phyloP scores from a whole-genome alignment of 2,797 vertebrate genomes.

The Enteromius anoplus region DNA sequence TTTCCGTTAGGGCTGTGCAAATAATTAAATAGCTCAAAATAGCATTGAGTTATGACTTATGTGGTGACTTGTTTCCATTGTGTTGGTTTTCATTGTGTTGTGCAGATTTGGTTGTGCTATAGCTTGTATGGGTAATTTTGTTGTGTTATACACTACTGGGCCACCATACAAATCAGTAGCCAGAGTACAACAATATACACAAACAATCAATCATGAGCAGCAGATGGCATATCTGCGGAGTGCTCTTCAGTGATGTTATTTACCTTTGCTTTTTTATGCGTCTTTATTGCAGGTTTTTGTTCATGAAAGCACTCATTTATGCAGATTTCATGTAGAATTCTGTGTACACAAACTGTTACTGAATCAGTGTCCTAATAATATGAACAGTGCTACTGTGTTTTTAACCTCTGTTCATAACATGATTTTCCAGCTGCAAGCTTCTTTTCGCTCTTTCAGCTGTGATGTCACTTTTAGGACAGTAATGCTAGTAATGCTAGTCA shows the following conservation, averaged over 20 bases:
- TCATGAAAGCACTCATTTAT: neutral
- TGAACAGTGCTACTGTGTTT: neutral
- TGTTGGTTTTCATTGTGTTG: too few relatives aligned
- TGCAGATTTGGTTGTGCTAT: too few relatives aligned
- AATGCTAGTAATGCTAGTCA: neutral
- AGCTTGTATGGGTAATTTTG: too few relatives aligned
- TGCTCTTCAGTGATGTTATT: neutral
- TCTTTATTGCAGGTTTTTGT: neutral
- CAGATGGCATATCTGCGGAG: too few relatives aligned
- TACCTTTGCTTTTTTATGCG: neutral
- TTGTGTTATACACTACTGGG: too few relatives aligned
- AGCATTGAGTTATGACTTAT: too few relatives aligned
- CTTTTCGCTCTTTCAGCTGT: neutral
- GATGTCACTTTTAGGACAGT: conserved; percentile 5
- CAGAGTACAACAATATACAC: too few relatives aligned
- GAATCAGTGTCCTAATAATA: neutral
- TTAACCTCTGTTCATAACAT: neutral
- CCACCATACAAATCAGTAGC: too few relatives aligned
- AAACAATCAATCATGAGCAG: too few relatives aligned
- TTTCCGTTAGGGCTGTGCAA: too few relatives aligned
- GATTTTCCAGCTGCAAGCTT: conserved; percentile 10
- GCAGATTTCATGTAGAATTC: neutral
- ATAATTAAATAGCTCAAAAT: too few relatives aligned
- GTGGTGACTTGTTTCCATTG: too few relatives aligned
- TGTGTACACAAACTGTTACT: neutral